A percentile compares a stretch with the other conserved stretches of the same genome.
These are phyloP conservation scores for Numenius arquata DNA, from an alignment of 2,113 vertebrate genomes.

Conservation along the genomic window DNA sequence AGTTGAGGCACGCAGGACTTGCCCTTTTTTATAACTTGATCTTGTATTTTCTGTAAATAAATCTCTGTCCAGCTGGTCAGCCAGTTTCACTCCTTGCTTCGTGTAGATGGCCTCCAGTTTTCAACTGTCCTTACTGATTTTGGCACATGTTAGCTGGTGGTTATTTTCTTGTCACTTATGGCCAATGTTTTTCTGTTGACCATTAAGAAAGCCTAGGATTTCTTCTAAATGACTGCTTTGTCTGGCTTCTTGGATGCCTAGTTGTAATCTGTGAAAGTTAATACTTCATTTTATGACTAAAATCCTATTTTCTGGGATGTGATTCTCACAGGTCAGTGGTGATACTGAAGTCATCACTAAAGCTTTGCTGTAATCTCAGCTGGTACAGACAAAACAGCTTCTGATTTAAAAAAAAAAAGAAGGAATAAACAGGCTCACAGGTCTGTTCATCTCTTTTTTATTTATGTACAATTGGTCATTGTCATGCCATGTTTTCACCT, in stretches of 20 bases:
- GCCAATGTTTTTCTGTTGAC: background rate
- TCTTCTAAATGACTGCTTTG: background rate
- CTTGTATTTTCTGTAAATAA: background rate
- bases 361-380: background rate
- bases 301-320: background rate
- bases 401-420: background rate
- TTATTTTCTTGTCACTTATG: background rate
- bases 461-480: background rate
- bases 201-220: background rate
- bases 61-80: background rate
- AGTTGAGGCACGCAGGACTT: fast-evolving
- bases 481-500: background rate
- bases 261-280: background rate
- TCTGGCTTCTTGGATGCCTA: fast-evolving
- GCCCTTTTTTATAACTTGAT: background rate
- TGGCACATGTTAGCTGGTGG: background rate
- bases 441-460: background rate
- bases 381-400: background rate
- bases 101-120: background rate
- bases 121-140: background rate
- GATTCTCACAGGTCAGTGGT: background rate
- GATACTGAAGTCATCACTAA: background rate
- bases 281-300: background rate
- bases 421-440: background rate
- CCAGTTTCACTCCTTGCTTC: background rate